Evolutionary conservation across 2,113 vertebrate species (phyloP), one percentile per base, ranked within the genome.

Genomic region (Bubo bubo): DNA sequence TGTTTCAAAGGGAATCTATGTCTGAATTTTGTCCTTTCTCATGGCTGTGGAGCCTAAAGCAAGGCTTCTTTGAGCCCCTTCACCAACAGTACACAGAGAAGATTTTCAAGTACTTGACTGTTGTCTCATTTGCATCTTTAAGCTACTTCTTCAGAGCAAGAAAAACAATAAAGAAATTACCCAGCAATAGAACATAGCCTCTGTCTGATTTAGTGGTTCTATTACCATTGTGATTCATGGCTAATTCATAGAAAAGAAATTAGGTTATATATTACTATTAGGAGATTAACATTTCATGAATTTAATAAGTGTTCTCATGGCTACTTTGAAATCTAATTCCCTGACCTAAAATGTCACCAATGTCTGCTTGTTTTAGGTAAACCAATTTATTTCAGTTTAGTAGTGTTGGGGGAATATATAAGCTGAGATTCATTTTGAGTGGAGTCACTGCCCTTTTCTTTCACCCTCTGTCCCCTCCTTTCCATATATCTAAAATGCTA

Each of bases 221-320:
- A 70, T 75, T 96, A 92, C 85, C 6, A 23, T 83, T 88, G 71
- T 96, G 95, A 96, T 94, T 96, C 76, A 96, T 91, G 76, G 75
- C 37, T 93, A 96, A 88, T 90, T 76, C 73, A 92, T 90, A 74
- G 73, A 76, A 97, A 95, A 64, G 47, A 93, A 92, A 93, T 95
- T 66, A 62, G 63, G 67, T 96, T 98, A 93, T 96, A 90, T 94
- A 76, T 94, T 95, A 53, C 59, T 93, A 84, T 96, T 97, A 97
- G 76, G 62, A 90, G 85, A 97, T 97, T 95, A 97, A 93, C 77
- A 90, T 97, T 97, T 97, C 72, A 92, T 87, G 85, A 94, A 95
- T 97, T 96, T 96, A 86, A 91, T 92, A 96, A 93, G 89, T 87
- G 94, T 56, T 92, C 58, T 95, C 73, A 79, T 89, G 93, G 94